phyloP scores from a whole-genome alignment of 2,888 invertebrate genomes.

The Diogma glabrata region DNA sequence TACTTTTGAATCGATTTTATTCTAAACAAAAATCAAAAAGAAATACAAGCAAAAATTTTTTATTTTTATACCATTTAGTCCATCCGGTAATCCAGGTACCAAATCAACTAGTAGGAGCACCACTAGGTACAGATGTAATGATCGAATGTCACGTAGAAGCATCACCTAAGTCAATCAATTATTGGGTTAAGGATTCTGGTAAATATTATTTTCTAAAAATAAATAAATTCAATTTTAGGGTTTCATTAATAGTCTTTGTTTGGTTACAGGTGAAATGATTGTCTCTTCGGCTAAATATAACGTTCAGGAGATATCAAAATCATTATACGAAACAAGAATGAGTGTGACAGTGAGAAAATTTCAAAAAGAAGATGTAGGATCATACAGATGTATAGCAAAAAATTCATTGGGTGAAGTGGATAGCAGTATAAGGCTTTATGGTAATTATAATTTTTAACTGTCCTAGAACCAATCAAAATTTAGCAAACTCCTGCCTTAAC shows the following conservation, averaged over 20 bases:
- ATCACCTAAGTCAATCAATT: conserved; percentile 81
- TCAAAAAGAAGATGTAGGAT: conserved; percentile 62
- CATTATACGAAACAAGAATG: conserved; percentile 74
- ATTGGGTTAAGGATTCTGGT: conserved; percentile 81
- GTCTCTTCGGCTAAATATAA: conserved; percentile 70
- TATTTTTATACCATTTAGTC: conserved; percentile 45
- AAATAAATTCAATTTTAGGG: background rate
- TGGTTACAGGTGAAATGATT: conserved; percentile 62
- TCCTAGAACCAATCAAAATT: too few species aligned
- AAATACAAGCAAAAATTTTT: background rate
- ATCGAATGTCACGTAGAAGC: conserved; percentile 85
- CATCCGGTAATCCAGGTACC: conserved; percentile 85
- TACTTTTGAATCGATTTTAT: too few species aligned
- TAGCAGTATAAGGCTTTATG: conserved; percentile 75
- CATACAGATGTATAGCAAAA: conserved; percentile 76
- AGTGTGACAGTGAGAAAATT: conserved; percentile 62
- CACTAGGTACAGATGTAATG: conserved; percentile 73
- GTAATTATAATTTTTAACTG: conserved; percentile 40
- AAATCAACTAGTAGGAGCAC: conserved; percentile 83
- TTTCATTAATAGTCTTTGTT: background rate
- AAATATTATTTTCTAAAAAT: conserved; percentile 29
- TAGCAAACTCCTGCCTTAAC: too few species aligned
- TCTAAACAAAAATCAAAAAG: too few species aligned
- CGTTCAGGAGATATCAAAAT: conserved; percentile 56
- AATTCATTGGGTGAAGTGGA: conserved; percentile 81